Evolutionary conservation across 2,797 vertebrate genomes (phyloP).

Genomic region (Cuculus canorus): DNA sequence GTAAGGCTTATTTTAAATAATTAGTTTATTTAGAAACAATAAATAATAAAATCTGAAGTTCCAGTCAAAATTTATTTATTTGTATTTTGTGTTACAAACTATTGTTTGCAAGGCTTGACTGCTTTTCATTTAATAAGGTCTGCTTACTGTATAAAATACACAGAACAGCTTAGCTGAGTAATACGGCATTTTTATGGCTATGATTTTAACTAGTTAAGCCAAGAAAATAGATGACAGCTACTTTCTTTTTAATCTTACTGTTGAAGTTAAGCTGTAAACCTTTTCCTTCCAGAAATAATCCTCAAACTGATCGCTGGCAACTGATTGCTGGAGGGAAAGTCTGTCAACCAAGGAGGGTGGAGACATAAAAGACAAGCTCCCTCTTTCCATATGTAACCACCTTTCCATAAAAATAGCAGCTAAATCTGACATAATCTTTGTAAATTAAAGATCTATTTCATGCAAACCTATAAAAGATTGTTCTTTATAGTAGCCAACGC

Average conservation of each 20-base stretch:
- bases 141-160: neutral
- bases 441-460: neutral
- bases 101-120: neutral
- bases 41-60: neutral
- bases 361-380: neutral
- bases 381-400: neutral
- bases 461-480: neutral
- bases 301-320: constrained; percentile 26
- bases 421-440: neutral
- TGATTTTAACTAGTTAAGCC: constrained; percentile 47
- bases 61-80: neutral
- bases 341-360: constrained; percentile 11
- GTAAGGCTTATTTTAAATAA: neutral
- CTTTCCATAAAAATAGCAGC: neutral
- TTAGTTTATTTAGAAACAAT: neutral
- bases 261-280: constrained; percentile 48
- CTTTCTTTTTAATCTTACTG: constrained; percentile 39
- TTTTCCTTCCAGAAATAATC: constrained; percentile 49
- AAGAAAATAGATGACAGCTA: constrained; percentile 40
- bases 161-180: neutral
- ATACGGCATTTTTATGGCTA: neutral
- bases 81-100: neutral
- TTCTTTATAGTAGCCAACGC: neutral
- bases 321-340: constrained; percentile 34
- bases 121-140: neutral